Base-by-base conservation (phyloP, 1,140 invertebrate species). In the Oryzaephilus surinamensis region DNA sequence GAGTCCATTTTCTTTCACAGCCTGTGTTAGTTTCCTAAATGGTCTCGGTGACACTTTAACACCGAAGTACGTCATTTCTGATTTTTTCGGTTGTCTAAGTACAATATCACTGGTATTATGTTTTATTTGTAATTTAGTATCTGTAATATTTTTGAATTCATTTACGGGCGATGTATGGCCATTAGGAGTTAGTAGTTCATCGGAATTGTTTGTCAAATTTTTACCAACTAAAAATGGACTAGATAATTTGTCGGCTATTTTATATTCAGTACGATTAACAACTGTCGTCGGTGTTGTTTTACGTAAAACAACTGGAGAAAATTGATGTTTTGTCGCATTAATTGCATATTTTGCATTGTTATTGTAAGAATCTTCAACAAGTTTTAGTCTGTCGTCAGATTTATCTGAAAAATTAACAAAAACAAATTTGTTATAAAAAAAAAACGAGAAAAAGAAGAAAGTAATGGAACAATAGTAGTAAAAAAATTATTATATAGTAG, bases 41-140 rank as follows among this genome's bases (percentile, higher is more conserved):
- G 48, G 31, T 42, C 46, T 48, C 8, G 46, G 43, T 15, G 45
- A 51, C 3, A 49, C 34, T 20, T 43, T 49, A 5, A 60, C 48
- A 5, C 59, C 59, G 32, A 61, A 60, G 35, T 60, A 61, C 4
- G 52, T 51, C 53, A 59, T 58, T 48, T 61, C 59, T 2, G 59
- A 61, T 38, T 52, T 50, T 36, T 55, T 60, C 6, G 57, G 59
- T 32, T 60, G 54, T 40, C 57, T 49, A n/a, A 61, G 41, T 12
- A 61, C 54, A 15, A 44, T 40, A 12, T 49, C 46, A 24, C 52
- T 53, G 20, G 24, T 42, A 13, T 31, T 8, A 28, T 43, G 34
- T 30, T 45, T 48, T 11, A 39, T 30, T 34, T 43, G 26, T 12
- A 46, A 27, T 27, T 46, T 46, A 12, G 26, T 44, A 14, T 54